Conservation (phyloP, 2,113 vertebrate species). For the Blennius ocellaris region DNA sequence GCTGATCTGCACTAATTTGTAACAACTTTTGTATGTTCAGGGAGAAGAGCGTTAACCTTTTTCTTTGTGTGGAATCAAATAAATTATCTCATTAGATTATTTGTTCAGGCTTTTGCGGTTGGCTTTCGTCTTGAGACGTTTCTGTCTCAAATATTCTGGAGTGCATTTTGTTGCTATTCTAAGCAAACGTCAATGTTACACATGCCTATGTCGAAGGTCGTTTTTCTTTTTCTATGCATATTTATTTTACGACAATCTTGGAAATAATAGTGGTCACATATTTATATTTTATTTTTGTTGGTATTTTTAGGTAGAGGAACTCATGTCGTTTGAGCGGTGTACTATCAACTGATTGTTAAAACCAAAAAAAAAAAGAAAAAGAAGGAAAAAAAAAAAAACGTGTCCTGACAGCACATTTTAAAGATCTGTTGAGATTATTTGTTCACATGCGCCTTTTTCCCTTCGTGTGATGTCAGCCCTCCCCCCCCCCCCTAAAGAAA, state of each 20-base stretch:
- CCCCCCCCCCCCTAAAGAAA: slow-evolving; percentile 44
- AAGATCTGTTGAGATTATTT: slow-evolving; percentile 28
- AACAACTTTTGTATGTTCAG: slow-evolving; percentile 78
- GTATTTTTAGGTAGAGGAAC: no score
- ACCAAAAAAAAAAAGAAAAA: slow-evolving; percentile 57
- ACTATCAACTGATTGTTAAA: slow-evolving; percentile 62
- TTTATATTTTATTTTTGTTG: slow-evolving; percentile 22
- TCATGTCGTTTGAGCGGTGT: slow-evolving; percentile 43
- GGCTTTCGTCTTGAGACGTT: slow-evolving; percentile 44
- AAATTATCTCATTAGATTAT: slow-evolving; percentile 61
- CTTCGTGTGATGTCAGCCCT: slow-evolving; percentile 73
- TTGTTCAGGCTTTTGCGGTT: slow-evolving; percentile 68
- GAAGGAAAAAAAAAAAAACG: background rate
- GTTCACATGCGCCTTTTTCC: slow-evolving; percentile 42
- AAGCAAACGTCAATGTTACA: slow-evolving; percentile 38
- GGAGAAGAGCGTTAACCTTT: slow-evolving; percentile 63
- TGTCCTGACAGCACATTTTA: slow-evolving; percentile 40
- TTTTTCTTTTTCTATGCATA: slow-evolving; percentile 55
- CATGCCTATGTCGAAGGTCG: slow-evolving; percentile 19
- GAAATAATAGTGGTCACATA: slow-evolving; percentile 23
- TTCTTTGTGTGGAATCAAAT: slow-evolving; percentile 61
- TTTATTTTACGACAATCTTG: slow-evolving; percentile 64
- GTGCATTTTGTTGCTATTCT: slow-evolving; percentile 25
- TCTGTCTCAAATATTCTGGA: slow-evolving; percentile 49
- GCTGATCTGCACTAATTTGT: slow-evolving; percentile 83